Evolutionary conservation across 1,140 invertebrate species (phyloP).

Genomic region (Penaeus japonicus): DNA sequence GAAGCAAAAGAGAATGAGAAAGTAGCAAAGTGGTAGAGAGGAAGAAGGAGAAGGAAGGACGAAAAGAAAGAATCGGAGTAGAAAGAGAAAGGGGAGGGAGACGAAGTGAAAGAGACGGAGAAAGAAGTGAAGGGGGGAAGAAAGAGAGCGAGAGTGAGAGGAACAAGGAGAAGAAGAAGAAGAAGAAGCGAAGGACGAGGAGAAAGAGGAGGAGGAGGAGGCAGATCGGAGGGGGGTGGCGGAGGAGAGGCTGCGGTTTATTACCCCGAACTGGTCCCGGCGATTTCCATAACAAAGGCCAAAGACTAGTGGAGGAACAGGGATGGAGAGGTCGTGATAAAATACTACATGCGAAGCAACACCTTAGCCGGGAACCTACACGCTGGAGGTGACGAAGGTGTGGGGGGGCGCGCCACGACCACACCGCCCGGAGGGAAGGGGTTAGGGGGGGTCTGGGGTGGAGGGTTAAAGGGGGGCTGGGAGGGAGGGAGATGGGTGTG

Average conservation of each 20-base stretch:
- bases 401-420: neutral
- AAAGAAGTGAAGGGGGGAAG: neutral
- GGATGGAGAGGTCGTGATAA: conserved; percentile 42
- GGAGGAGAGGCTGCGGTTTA: conserved; percentile 5
- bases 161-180: neutral
- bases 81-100: neutral
- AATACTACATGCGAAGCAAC: conserved; percentile 48
- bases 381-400: conserved; percentile 2
- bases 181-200: neutral
- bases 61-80: neutral
- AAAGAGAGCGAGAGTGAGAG: neutral
- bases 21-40: neutral
- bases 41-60: neutral
- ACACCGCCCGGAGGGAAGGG: neutral
- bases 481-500: neutral
- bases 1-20: neutral
- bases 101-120: neutral
- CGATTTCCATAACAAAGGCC: conserved; percentile 46
- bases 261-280: conserved; percentile 11
- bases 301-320: conserved; percentile 24
- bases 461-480: neutral
- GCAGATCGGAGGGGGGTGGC: neutral
- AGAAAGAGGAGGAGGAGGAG: neutral
- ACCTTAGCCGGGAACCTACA: conserved; percentile 35
- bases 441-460: neutral